These are phyloP conservation scores for Cyanocitta stelleri DNA, from an alignment of 2,113 vertebrate species.

Conservation along the genomic window DNA sequence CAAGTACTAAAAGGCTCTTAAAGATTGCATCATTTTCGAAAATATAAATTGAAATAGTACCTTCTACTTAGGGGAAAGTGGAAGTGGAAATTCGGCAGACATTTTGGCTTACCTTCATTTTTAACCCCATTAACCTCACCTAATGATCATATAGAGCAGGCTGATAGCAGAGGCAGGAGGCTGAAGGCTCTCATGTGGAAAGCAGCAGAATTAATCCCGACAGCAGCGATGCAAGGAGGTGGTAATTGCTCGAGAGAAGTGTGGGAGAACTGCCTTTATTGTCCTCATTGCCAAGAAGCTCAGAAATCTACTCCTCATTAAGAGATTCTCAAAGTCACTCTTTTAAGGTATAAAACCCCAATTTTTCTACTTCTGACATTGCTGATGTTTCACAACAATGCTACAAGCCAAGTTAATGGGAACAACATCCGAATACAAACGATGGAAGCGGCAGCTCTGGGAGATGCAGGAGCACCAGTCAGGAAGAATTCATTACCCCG, in stretches of 20 bases:
- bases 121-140: slow-evolving; percentile 20
- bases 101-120: slow-evolving; percentile 17
- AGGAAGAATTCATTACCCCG: slow-evolving; percentile 1
- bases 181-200: slow-evolving; percentile 14
- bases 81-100: not conserved
- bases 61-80: not conserved
- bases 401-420: not conserved
- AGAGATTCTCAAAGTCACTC: not conserved
- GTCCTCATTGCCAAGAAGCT: not conserved
- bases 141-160: not conserved
- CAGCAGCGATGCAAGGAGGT: not conserved
- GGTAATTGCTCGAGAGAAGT: not conserved
- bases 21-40: not conserved
- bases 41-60: not conserved
- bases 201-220: not conserved
- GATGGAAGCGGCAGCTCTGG: slow-evolving; percentile 24
- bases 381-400: not conserved
- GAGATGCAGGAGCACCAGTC: not conserved
- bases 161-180: not conserved
- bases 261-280: slow-evolving; percentile 7
- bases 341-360: not conserved
- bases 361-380: not conserved
- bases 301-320: not conserved
- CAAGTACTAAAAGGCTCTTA: not conserved
- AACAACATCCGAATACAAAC: slow-evolving; percentile 44